Evolutionary conservation across 37 sponge, comb jelly and placozoan genomes (phyloP).

Genomic region (Hexactinellida sp.): DNA sequence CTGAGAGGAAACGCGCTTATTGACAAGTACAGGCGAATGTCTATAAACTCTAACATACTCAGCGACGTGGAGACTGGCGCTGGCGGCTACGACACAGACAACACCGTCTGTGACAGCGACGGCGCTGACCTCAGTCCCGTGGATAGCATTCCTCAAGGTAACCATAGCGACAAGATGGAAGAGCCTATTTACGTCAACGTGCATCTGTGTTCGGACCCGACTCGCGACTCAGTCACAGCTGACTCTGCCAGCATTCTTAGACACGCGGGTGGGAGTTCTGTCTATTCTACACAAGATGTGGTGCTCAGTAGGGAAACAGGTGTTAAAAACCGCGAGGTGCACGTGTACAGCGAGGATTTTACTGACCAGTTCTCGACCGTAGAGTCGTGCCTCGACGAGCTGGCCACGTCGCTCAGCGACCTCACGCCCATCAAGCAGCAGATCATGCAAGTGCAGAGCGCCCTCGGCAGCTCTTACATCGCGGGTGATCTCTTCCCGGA

Average conservation of each 20-base stretch:
- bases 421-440: neutral
- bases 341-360: neutral
- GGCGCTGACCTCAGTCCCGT: too few species aligned
- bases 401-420: neutral
- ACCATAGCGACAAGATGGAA: neutral
- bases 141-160: neutral
- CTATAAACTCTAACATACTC: neutral
- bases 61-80: neutral
- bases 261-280: neutral
- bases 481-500: neutral
- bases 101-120: neutral
- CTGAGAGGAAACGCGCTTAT: neutral
- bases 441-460: neutral
- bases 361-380: neutral
- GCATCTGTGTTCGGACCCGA: neutral
- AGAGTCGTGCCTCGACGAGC: neutral
- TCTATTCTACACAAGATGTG: too few species aligned
- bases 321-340: neutral
- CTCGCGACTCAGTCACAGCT: neutral
- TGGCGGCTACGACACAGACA: neutral
- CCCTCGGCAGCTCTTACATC: neutral
- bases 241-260: neutral
- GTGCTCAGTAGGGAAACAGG: neutral
- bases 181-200: neutral
- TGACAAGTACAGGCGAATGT: neutral